Evolutionary conservation across 2,797 vertebrate species (phyloP), one percentile per base, ranked within the genome.

Genomic region (Alca torda): DNA sequence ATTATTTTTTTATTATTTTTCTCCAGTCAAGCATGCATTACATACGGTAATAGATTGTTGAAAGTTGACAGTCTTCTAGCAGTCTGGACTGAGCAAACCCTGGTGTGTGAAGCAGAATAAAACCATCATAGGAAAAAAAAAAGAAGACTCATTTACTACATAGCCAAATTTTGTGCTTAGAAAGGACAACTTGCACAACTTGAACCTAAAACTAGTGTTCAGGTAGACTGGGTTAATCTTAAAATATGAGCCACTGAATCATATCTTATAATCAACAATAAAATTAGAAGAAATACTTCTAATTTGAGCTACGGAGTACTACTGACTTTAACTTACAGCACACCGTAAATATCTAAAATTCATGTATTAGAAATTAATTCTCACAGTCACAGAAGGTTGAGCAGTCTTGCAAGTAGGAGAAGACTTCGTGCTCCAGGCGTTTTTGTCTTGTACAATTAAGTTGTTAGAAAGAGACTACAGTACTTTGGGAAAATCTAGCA

Each of bases 391-490:
- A 96, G 97, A 95, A 97, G 85, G 53, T 65, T 94, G 81, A 89
- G 65, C 94, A 95, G 95, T 94, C 91, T 97, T 94, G 57, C 59
- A 90, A 96, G 61, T 70, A 90, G 79, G 80, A 96, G 91, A 97
- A 85, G 95, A 75, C 93, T 93, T 91, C 46, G 90, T 95, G 95
- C 96, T 97, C 93, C 95, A 95, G 82, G 93, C 69, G 23, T 91
- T 96, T 90, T 92, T 97, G 95, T 97, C 91, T 96, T 96, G 78
- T 88, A 84, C 93, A 95, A 97, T 97, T 97, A 97, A 97, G 95
- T 90, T 96, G 93, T 97, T 97, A 96, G 95, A 95, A 96, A 91
- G 97, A 96, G 91, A 91, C 84, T 91, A 79, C 84, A 84, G 92
- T 97, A 93, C 97, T 97, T 94, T 77, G 87, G 89, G 89, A 87